These are phyloP conservation scores for Galeruca laticollis DNA, from an alignment of 2,888 invertebrate species.

Conservation along the genomic window DNA sequence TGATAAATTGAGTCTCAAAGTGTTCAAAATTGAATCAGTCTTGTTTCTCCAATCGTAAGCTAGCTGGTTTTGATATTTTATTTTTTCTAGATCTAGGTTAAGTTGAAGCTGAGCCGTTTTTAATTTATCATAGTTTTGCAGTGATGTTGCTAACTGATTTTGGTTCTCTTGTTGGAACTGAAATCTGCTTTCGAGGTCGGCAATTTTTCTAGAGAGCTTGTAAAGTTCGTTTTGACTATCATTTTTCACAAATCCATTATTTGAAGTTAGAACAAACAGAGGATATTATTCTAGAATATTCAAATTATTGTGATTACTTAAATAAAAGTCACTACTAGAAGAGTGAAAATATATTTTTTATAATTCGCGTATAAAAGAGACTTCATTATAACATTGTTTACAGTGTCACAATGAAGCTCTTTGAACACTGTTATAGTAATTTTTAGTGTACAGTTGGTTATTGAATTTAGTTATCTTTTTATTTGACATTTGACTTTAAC, in stretches of 20 bases:
- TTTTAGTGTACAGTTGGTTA: no score
- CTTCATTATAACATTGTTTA: no score
- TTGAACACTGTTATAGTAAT: no score
- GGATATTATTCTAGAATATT: no score
- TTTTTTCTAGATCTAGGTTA: constrained; percentile 55
- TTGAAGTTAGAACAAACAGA: constrained; percentile 28
- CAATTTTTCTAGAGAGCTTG: constrained; percentile 48
- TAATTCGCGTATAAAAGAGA: no score
- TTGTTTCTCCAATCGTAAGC: constrained; percentile 69
- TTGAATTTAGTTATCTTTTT: no score
- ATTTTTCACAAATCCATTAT: constrained; percentile 28
- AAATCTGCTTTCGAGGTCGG: constrained; percentile 47
- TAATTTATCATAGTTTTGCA: constrained; percentile 34
- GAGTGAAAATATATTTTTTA: no score
- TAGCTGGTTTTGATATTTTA: constrained; percentile 64
- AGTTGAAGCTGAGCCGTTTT: constrained; percentile 48
- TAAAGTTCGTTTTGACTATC: constrained; percentile 46
- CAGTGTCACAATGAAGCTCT: no score
- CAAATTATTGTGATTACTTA: no score
- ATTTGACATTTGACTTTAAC: no score
- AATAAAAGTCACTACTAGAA: no score
- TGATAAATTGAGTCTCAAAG: constrained; percentile 63
- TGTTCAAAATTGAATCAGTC: constrained; percentile 68
- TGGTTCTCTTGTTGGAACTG: constrained; percentile 26
- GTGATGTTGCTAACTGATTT: constrained; percentile 7